These are phyloP conservation scores for Parapsyche elsis DNA, from an alignment of 1,140 invertebrate species.

Conservation along the genomic window DNA sequence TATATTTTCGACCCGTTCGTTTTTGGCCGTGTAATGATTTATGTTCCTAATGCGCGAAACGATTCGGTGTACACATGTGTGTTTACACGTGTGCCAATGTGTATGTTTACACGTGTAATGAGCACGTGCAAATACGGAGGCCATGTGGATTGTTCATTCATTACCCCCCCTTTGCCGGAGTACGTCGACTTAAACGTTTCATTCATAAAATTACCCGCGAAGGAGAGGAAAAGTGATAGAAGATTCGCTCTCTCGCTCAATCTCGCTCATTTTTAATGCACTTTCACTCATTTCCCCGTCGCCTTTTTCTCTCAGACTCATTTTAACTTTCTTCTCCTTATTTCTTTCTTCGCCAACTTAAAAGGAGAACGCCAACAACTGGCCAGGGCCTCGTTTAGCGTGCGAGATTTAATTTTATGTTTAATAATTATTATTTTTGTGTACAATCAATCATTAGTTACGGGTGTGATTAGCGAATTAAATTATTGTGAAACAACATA, in stretches of 20 bases:
- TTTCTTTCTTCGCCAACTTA: conserved; percentile 19
- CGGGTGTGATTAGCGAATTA: too few relatives aligned
- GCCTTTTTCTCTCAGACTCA: conserved; percentile 22
- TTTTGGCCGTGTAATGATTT: too few relatives aligned
- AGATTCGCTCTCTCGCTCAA: conserved; percentile 22
- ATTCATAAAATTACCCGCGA: conserved; percentile 44
- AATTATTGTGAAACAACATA: too few relatives aligned
- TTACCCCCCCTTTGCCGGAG: not conserved
- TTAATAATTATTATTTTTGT: too few relatives aligned
- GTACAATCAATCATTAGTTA: too few relatives aligned
- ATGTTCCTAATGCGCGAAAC: too few relatives aligned
- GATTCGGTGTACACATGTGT: too few relatives aligned
- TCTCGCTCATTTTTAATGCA: conserved; percentile 34
- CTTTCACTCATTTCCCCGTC: conserved; percentile 15
- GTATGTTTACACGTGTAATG: not conserved
- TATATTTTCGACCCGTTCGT: too few relatives aligned
- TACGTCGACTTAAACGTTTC: conserved; percentile 41
- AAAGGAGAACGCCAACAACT: conserved; percentile 18
- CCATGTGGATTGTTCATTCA: conserved; percentile 35
- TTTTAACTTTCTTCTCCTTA: conserved; percentile 35
- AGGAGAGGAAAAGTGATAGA: conserved; percentile 8
- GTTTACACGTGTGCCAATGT: too few relatives aligned
- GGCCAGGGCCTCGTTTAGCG: conserved; percentile 17
- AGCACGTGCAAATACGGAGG: not conserved
- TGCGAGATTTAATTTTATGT: not conserved